Evolutionary conservation across 2,888 invertebrate genomes (phyloP).

Genomic region (Apoderus coryli): DNA sequence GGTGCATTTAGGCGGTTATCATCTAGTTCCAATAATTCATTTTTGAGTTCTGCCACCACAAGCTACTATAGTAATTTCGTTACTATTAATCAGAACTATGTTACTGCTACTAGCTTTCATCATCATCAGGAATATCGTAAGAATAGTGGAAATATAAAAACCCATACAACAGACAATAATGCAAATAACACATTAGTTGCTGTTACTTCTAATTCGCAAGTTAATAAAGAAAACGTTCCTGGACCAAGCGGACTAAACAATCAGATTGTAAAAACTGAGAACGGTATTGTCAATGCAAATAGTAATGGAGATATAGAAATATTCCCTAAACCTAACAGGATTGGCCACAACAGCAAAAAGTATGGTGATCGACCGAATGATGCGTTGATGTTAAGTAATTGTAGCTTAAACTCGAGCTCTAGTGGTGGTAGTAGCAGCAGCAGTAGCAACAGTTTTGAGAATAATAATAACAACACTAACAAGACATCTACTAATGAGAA

Average conservation of each 20-base stretch:
- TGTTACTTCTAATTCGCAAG: constrained; percentile 17
- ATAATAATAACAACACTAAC: no score
- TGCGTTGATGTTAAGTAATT: constrained; percentile 38
- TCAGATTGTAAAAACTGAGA: no score
- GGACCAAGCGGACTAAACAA: no score
- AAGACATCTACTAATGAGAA: constrained; percentile 21
- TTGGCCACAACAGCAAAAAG: no score
- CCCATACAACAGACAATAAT: constrained; percentile 33
- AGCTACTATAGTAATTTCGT: no score
- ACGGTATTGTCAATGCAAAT: no score
- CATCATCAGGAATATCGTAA: constrained; percentile 20
- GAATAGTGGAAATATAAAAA: constrained; percentile 26
- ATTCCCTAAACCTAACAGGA: constrained; percentile 7
- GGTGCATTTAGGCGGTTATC: constrained; percentile 15
- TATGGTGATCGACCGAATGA: constrained; percentile 25
- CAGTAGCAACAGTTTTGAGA: constrained; percentile 33
- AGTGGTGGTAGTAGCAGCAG: constrained; percentile 33
- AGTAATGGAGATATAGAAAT: constrained; percentile 9
- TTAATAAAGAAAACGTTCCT: constrained; percentile 12
- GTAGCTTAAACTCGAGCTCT: constrained; percentile 39
- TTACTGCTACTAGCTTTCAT: constrained; percentile 14
- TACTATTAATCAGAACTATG: constrained; percentile 16
- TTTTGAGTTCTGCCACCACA: no score
- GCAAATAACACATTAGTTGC: constrained; percentile 28
- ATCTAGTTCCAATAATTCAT: constrained; percentile 9